phyloP scores from a whole-genome alignment of 1,140 invertebrate species.

The Plectrocnemia conspersa region DNA sequence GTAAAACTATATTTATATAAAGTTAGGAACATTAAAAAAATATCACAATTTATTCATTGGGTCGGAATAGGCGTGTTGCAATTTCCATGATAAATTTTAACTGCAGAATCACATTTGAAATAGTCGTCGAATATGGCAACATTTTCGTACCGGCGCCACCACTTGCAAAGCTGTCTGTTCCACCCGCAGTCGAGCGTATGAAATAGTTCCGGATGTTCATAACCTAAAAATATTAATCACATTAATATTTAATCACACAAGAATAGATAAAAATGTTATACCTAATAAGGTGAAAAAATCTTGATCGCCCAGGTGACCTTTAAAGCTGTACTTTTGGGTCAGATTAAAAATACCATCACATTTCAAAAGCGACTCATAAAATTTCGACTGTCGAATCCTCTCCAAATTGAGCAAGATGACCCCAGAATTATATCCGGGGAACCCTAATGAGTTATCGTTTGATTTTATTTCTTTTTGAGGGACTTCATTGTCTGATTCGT shows the following conservation, averaged over 20 bases:
- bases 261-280: constrained; percentile 38
- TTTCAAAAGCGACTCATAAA: constrained; percentile 57
- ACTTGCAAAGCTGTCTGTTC: constrained; percentile 80
- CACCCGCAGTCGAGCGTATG: constrained; percentile 74
- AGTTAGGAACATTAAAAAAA: too few species aligned
- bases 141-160: constrained; percentile 80
- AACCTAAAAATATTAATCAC: constrained; percentile 38
- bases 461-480: neutral
- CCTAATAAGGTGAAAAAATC: constrained; percentile 79
- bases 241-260: constrained; percentile 8
- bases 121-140: constrained; percentile 71
- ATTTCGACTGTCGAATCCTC: constrained; percentile 59
- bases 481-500: neutral
- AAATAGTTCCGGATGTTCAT: constrained; percentile 69
- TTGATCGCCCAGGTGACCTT: constrained; percentile 81
- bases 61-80: constrained; percentile 78
- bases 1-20: too few species aligned
- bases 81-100: constrained; percentile 80
- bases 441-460: constrained; percentile 44
- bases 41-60: too few species aligned
- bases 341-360: constrained; percentile 55
- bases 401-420: constrained; percentile 71
- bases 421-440: constrained; percentile 78
- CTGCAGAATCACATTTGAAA: constrained; percentile 65
- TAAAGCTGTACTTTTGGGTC: constrained; percentile 65